A percentile compares a stretch with the other conserved stretches of the same genome.
These are phyloP conservation scores for Sebastes diploproa DNA, from an alignment of 2,797 vertebrate species.

Conservation along the genomic window DNA sequence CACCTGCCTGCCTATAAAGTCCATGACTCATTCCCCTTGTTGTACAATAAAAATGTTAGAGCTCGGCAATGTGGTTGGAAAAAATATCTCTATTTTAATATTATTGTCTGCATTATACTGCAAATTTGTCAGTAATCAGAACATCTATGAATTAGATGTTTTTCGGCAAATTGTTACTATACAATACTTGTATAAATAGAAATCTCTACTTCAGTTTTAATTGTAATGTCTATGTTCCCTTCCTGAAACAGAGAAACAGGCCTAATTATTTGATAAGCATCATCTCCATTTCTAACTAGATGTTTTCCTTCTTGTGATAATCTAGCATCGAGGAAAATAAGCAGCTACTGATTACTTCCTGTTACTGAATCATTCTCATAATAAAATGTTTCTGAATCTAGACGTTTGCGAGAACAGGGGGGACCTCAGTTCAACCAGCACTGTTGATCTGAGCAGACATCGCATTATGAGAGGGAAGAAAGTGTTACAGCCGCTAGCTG, in stretches of 20 bases:
- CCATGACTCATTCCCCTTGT: neutral
- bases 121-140: neutral
- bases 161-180: neutral
- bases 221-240: neutral
- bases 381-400: constrained; percentile 11
- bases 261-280: neutral
- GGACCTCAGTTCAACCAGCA: neutral
- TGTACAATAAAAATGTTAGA: neutral
- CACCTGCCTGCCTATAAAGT: neutral
- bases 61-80: neutral
- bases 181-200: neutral
- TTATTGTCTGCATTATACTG: neutral
- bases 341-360: constrained; percentile 21
- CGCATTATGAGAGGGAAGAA: neutral
- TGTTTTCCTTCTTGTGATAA: constrained; percentile 2
- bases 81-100: neutral
- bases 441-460: constrained; percentile 11
- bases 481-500: neutral
- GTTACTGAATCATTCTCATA: constrained; percentile 16
- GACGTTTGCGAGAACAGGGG: neutral
- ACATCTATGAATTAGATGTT: neutral
- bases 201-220: neutral
- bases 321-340: constrained; percentile 8
- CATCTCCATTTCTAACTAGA: constrained; percentile 5
- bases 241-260: neutral